Percentiles rank a stretch among this genome's conserved stretches.
phyloP scores from a whole-genome alignment of 2,888 invertebrate genomes.

The Leucozona laternaria region DNA sequence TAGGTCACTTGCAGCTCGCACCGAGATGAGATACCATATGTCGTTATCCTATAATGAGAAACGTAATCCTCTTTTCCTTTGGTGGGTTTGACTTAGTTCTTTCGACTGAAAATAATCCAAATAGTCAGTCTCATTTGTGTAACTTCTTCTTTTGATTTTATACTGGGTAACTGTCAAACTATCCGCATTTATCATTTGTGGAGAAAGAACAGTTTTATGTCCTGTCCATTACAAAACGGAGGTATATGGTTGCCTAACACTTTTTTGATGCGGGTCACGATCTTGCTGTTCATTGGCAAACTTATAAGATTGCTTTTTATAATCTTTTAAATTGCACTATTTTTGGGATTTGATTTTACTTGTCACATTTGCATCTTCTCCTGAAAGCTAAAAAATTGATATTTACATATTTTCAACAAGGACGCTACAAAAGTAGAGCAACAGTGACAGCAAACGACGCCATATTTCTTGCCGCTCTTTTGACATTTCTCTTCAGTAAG shows the following conservation, averaged over 20 bases:
- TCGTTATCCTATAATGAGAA: constrained; percentile 22
- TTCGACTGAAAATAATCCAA: constrained; percentile 43
- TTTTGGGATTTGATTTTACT: background rate
- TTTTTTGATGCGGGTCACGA: background rate
- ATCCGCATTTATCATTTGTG: background rate
- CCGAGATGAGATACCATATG: background rate
- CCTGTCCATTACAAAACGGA: background rate
- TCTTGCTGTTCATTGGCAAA: background rate
- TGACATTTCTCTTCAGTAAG: too few relatives aligned
- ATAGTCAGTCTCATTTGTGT: constrained; percentile 33
- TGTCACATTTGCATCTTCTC: background rate
- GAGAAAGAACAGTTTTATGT: background rate
- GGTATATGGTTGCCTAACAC: background rate
- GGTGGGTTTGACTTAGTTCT: constrained; percentile 19
- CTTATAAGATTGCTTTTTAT: background rate
- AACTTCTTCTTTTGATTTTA: background rate
- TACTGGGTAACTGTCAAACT: constrained; percentile 11
- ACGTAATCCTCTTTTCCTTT: constrained; percentile 40
- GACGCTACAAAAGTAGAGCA: too few relatives aligned
- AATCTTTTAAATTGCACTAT: background rate
- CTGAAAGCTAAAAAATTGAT: background rate
- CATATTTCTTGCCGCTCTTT: too few relatives aligned
- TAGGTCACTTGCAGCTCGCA: constrained; percentile 45
- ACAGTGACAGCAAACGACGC: too few relatives aligned
- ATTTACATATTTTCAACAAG: too few relatives aligned